Percentiles rank a stretch among this genome's conserved stretches.
Conservation (phyloP, 2,888 invertebrate species). For the Leucozona laternaria region DNA sequence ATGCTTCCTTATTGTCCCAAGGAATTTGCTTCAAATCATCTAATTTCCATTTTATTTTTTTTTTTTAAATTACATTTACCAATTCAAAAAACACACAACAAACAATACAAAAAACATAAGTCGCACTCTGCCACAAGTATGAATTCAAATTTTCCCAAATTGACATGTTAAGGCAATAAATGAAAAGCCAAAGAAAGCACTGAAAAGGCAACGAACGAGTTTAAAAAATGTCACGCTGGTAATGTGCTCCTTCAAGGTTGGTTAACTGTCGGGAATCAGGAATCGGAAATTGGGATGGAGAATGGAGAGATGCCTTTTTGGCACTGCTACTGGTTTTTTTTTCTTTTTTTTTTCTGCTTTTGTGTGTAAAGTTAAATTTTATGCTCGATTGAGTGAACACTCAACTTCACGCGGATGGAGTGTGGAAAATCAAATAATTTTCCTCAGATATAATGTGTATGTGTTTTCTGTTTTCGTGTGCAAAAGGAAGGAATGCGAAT, state of each 20-base stretch:
- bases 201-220: slow-evolving; percentile 22
- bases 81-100: background rate
- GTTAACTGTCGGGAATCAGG: slow-evolving; percentile 8
- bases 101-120: slow-evolving; percentile 6
- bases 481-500: slow-evolving; percentile 45
- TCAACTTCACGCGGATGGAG: slow-evolving; percentile 42
- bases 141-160: slow-evolving; percentile 31
- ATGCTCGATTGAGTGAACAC: slow-evolving; percentile 67
- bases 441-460: background rate
- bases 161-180: slow-evolving; percentile 56
- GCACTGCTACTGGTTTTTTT: background rate
- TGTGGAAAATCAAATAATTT: slow-evolving; percentile 56
- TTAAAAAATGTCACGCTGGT: slow-evolving; percentile 46
- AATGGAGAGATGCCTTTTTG: background rate
- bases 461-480: slow-evolving; percentile 11
- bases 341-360: background rate
- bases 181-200: slow-evolving; percentile 24
- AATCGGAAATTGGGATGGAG: background rate
- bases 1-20: background rate
- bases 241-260: slow-evolving; percentile 48
- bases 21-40: background rate
- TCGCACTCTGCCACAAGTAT: background rate
- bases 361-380: slow-evolving; percentile 50
- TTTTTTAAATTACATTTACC: slow-evolving; percentile 14
- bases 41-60: slow-evolving; percentile 10